Evolutionary conservation across 1,140 invertebrate species (phyloP), one percentile per base, ranked within the genome.

Genomic region (Pectinophora gossypiella): DNA sequence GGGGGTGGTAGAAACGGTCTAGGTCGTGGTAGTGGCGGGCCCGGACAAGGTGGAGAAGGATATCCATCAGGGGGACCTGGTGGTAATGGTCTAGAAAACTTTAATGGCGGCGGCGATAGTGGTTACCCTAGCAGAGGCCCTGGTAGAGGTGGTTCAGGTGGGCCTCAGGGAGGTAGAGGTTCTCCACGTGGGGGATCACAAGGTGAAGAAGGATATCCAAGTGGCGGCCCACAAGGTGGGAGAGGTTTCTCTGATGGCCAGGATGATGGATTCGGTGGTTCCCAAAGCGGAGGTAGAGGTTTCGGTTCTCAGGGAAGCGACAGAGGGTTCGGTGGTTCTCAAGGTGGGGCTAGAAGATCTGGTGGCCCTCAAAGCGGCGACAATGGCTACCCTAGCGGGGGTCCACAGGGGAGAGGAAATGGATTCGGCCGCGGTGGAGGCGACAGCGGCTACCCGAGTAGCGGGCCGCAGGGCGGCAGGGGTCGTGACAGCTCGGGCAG

Each of bases 71-170:
- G 23, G 5, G 12, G 23, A 27, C 23, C 23, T 27, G 53, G 54
- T 6, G 42, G 47, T 18, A 48, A 53, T 19, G 46, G 49, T 16
- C 19, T 61, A 19, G 53, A 59, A 48, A 46, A 36, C 36, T 55
- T 62, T 1, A 57, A 57, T 32, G 54, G 51, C 5, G 55, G 52
- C n/a, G 6, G 27, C n/a, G 32, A 42, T 22, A 55, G 58, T 22
- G 68, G 72, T 16, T 70, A 63, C 55, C 55, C 68, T 0, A 54
- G 51, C 10, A 64, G 65, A 40, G 58, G 66, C 19, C 60, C 71
- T 3, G 36, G 36, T 15, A 40, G 36, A 40, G 36, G 13, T 7
- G n/a, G n/a, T 15, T 15, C 36, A 13, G 36, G 36, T 15, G 36
- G 36, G 16, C 16, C 36, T 13, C 42, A 44, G 20, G 19, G 51